phyloP scores from a whole-genome alignment of 2,888 invertebrate genomes.

The Masnerella sp. region DNA sequence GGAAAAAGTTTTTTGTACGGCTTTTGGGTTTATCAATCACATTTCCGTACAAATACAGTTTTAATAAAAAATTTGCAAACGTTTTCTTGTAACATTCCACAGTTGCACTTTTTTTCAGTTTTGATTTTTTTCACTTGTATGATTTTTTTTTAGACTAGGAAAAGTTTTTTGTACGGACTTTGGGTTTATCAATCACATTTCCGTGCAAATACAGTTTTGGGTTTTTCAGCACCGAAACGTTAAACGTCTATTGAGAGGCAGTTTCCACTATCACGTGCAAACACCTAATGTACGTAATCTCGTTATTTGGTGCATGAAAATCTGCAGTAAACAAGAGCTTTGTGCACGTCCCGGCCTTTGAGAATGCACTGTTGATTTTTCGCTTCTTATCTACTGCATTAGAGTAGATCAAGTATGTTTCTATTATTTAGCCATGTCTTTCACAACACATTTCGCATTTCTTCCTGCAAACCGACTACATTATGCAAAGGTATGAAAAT shows the following conservation, averaged over 20 bases:
- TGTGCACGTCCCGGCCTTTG: conserved; percentile 27
- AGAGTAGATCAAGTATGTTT: not conserved
- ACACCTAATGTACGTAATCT: conserved; percentile 51
- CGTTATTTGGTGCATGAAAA: conserved; percentile 49
- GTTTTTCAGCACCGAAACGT: conserved; percentile 3
- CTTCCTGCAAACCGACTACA: not conserved
- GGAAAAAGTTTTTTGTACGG: too few relatives aligned
- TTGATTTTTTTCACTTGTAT: not conserved
- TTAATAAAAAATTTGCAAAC: too few relatives aligned
- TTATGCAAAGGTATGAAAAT: too few relatives aligned
- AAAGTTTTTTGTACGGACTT: too few relatives aligned
- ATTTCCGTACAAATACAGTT: not conserved
- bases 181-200: not conserved
- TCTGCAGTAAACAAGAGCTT: conserved; percentile 47
- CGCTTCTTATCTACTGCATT: conserved; percentile 7
- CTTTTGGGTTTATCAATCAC: too few relatives aligned
- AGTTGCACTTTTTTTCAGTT: too few relatives aligned
- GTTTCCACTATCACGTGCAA: conserved; percentile 27
- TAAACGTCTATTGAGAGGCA: conserved; percentile 33
- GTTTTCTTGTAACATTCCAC: too few relatives aligned
- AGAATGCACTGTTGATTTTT: conserved; percentile 37
- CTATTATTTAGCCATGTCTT: not conserved
- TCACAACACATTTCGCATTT: too few relatives aligned
- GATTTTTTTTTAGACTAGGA: too few relatives aligned
- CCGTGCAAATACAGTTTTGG: not conserved